phyloP scores from a whole-genome alignment of 1,140 invertebrate species.

The Neoseiulus cucumeris region DNA sequence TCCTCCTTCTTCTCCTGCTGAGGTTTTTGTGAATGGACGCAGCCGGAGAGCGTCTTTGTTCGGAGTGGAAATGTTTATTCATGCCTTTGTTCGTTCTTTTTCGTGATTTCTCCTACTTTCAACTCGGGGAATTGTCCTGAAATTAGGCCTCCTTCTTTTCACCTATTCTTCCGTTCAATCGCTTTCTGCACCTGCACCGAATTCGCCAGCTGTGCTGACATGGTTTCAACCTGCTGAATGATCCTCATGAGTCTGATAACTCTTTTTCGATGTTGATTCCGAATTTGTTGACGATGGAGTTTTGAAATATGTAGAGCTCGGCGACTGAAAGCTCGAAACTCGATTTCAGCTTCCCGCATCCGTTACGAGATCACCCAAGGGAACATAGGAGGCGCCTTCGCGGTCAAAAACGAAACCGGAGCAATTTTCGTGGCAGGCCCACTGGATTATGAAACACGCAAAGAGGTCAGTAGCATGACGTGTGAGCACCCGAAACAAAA shows the following conservation, averaged over 20 bases:
- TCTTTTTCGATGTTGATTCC: no score
- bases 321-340: constrained; percentile 10
- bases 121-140: background rate
- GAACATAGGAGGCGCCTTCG: constrained; percentile 90
- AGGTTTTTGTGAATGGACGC: no score
- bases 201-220: no score
- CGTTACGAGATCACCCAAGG: constrained; percentile 96
- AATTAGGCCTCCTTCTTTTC: no score
- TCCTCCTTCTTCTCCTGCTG: background rate
- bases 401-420: constrained; percentile 89
- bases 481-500: no score
- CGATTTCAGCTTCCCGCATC: constrained; percentile 76
- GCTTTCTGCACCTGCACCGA: no score
- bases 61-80: background rate
- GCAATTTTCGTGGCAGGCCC: constrained; percentile 89
- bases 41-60: no score
- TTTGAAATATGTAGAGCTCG: no score
- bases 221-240: no score
- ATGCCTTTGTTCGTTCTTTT: background rate
- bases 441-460: constrained; percentile 71
- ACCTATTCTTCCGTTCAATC: no score
- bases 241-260: no score
- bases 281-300: no score
- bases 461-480: constrained; percentile 43
- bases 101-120: background rate